These are phyloP conservation scores for Cryptomyrus ogoouensis DNA, from an alignment of 2,113 vertebrate genomes.

Conservation along the genomic window DNA sequence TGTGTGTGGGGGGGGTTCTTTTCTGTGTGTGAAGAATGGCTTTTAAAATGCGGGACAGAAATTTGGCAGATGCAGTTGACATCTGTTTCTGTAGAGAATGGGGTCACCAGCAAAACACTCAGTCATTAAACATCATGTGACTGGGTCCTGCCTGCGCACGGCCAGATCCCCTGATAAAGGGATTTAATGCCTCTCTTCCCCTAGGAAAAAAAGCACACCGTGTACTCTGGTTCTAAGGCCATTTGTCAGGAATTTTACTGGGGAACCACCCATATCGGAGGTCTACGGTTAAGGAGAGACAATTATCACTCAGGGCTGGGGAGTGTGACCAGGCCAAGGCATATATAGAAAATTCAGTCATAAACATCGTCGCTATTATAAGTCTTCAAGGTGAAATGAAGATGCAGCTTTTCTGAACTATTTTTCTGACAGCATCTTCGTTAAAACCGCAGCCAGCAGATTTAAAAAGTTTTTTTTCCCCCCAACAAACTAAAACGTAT, in stretches of 20 bases:
- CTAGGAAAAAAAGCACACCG: conserved; percentile 12
- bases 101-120: conserved; percentile 61
- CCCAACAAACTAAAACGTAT: background rate
- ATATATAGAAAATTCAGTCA: background rate
- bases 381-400: background rate
- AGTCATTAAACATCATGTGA: conserved; percentile 57
- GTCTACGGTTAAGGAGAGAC: background rate
- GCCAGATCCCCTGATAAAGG: conserved; percentile 47
- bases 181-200: conserved; percentile 42
- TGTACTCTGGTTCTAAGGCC: conserved; percentile 36
- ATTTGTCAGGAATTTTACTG: conserved; percentile 25
- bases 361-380: background rate
- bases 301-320: background rate
- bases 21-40: conserved; percentile 60
- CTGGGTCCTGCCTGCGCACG: conserved; percentile 45
- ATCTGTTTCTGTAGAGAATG: conserved; percentile 68
- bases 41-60: conserved; percentile 59
- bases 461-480: background rate
- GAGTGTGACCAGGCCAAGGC: background rate
- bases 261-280: background rate
- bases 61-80: conserved; percentile 63
- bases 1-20: conserved; percentile 24
- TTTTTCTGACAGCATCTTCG: background rate
- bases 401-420: background rate
- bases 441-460: background rate